Percentiles rank a stretch among this genome's conserved stretches.
phyloP scores from a whole-genome alignment of 2,797 vertebrate genomes.

The Ataeniobius toweri region DNA sequence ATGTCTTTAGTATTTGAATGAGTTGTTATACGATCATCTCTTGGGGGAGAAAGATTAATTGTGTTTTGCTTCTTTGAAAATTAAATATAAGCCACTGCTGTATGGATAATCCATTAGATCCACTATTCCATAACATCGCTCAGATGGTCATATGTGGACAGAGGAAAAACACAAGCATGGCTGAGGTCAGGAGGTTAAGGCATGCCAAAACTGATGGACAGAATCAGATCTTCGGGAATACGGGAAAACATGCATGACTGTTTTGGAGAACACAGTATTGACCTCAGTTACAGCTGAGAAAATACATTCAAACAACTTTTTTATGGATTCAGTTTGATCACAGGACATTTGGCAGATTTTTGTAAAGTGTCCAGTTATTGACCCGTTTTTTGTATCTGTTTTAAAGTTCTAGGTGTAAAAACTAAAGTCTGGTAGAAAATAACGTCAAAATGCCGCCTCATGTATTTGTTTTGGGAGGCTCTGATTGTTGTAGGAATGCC shows the following conservation, averaged over 20 bases:
- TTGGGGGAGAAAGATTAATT: not conserved
- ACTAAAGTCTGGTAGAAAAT: not conserved
- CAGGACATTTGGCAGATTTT: not conserved
- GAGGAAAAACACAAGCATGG: slow-evolving; percentile 22
- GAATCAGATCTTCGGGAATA: slow-evolving; percentile 40
- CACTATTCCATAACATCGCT: not conserved
- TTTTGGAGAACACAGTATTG: slow-evolving; percentile 11
- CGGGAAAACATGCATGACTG: slow-evolving; percentile 6
- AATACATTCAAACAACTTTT: slow-evolving; percentile 2
- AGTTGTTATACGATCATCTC: not conserved
- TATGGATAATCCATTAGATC: not conserved
- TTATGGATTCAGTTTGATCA: not conserved
- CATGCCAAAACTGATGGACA: slow-evolving; percentile 32
- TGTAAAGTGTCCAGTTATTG: not conserved
- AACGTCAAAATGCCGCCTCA: too few species aligned
- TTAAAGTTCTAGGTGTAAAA: not conserved
- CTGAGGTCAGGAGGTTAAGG: slow-evolving; percentile 31
- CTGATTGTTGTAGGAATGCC: not conserved
- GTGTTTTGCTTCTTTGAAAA: not conserved
- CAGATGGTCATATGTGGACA: not conserved
- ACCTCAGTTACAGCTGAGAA: not conserved
- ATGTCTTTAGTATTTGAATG: slow-evolving; percentile 7
- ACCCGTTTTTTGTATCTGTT: not conserved
- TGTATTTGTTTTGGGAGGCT: not conserved
- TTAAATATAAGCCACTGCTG: not conserved